Evolutionary conservation across 2,888 invertebrate species (phyloP).

Genomic region (Prosopocoilus inquinatus): DNA sequence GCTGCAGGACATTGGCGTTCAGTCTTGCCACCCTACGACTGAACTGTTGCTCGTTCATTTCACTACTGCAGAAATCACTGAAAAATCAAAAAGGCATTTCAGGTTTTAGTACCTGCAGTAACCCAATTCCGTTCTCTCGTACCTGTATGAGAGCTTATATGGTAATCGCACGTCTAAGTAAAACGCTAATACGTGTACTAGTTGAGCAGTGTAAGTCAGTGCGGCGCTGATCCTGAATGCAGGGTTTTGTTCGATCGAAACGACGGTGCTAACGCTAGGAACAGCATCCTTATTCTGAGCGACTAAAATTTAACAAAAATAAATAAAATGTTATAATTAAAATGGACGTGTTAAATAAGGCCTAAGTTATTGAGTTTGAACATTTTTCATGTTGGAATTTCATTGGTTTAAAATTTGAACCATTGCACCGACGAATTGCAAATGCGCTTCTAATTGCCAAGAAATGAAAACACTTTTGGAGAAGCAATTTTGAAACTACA

Average conservation of each 20-base stretch:
- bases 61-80: slow-evolving; percentile 80
- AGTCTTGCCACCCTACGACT: slow-evolving; percentile 71
- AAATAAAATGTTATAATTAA: slow-evolving; percentile 5
- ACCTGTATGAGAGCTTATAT: slow-evolving; percentile 68
- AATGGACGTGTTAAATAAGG: background rate
- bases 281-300: slow-evolving; percentile 57
- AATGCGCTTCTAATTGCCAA: no score
- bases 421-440: no score
- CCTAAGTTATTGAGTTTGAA: no score
- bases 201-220: slow-evolving; percentile 81
- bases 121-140: slow-evolving; percentile 10
- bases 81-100: slow-evolving; percentile 36
- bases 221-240: slow-evolving; percentile 77
- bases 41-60: slow-evolving; percentile 70
- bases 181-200: slow-evolving; percentile 78
- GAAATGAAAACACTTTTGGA: no score
- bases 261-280: slow-evolving; percentile 53
- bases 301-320: slow-evolving; percentile 44
- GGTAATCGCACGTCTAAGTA: slow-evolving; percentile 81
- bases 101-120: background rate
- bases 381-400: no score
- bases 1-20: slow-evolving; percentile 75
- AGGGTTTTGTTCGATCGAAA: slow-evolving; percentile 62
- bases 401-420: no score
- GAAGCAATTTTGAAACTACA: no score